These are phyloP conservation scores for Macaria notata DNA, from an alignment of 2,888 invertebrate genomes.

Conservation along the genomic window DNA sequence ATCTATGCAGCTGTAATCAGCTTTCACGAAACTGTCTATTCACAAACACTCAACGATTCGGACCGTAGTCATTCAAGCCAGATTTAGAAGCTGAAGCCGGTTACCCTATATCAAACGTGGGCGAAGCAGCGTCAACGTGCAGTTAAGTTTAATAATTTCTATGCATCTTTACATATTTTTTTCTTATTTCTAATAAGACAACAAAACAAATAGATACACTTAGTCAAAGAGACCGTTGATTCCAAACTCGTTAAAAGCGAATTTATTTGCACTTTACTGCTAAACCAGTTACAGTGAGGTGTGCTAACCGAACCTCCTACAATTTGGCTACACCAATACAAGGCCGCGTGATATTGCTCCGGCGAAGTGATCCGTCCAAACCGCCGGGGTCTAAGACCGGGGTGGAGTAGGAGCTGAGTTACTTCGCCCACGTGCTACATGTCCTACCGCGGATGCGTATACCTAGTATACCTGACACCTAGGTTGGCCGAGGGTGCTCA, in stretches of 20 bases:
- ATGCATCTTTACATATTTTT: too few species aligned
- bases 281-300: background rate
- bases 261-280: too few species aligned
- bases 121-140: constrained; percentile 12
- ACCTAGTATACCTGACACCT: constrained; percentile 10
- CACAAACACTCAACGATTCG: background rate
- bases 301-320: constrained; percentile 1
- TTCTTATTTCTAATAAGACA: too few species aligned
- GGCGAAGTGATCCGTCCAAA: too few species aligned
- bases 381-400: too few species aligned
- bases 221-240: too few species aligned
- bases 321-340: constrained; percentile 4
- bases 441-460: constrained; percentile 18
- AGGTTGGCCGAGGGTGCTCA: constrained; percentile 43
- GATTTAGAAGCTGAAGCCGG: constrained; percentile 19
- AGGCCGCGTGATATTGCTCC: background rate
- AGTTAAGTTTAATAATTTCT: background rate
- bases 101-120: constrained; percentile 18
- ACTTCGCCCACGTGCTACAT: constrained; percentile 18
- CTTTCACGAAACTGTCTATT: constrained; percentile 2
- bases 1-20: constrained; percentile 5
- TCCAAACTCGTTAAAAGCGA: too few species aligned
- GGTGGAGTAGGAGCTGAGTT: background rate
- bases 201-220: too few species aligned
- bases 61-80: constrained; percentile 14